Conservation (phyloP, 2,888 invertebrate species). For the Papilio elwesi region DNA sequence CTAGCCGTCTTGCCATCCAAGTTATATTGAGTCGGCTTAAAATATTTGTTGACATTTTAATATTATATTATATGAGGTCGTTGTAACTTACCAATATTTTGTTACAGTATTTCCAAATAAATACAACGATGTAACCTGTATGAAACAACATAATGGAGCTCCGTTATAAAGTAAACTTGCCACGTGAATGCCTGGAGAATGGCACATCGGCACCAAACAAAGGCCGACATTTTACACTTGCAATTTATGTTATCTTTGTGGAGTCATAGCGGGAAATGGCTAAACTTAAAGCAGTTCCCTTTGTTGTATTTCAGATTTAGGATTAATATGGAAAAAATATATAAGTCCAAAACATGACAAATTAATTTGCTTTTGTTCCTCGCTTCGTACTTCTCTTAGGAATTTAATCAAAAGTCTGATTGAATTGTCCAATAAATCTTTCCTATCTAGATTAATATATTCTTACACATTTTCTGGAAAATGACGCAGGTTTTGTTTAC, state of each 20-base stretch:
- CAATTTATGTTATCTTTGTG: slow-evolving; percentile 9
- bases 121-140: no score
- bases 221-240: slow-evolving; percentile 15
- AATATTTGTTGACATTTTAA: no score
- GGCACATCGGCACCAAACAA: slow-evolving; percentile 6
- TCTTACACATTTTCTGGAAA: background rate
- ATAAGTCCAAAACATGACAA: background rate
- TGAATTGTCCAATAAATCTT: slow-evolving; percentile 12
- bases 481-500: background rate
- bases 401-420: slow-evolving; percentile 19
- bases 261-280: background rate
- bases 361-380: background rate
- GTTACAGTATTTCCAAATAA: no score
- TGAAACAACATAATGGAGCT: background rate
- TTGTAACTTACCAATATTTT: no score
- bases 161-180: background rate
- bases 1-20: no score
- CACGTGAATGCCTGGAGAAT: slow-evolving; percentile 2
- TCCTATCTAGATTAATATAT: slow-evolving; percentile 2
- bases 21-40: no score
- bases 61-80: no score
- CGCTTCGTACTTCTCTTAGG: background rate
- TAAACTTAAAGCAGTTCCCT: background rate
- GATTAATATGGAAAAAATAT: background rate
- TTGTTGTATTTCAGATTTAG: background rate